phyloP scores from a whole-genome alignment of 2,113 vertebrate genomes.

The Rhinoderma darwinii region DNA sequence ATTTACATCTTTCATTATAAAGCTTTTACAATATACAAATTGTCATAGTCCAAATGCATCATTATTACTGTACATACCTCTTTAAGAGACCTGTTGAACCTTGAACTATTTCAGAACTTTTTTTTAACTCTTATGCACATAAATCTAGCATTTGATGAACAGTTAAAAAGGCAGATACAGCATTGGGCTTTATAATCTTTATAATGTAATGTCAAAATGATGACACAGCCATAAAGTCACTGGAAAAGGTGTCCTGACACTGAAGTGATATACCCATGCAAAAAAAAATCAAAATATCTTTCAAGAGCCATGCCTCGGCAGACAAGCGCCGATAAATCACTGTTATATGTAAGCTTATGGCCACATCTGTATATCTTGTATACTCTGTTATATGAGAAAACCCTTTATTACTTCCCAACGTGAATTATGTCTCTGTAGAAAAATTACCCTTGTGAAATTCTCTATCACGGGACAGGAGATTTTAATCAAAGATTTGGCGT shows the following conservation, averaged over 20 bases:
- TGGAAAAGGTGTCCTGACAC: background rate
- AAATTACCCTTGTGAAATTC: conserved; percentile 57
- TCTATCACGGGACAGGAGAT: conserved; percentile 56
- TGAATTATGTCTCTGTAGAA: conserved; percentile 51
- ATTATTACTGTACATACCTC: background rate
- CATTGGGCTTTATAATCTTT: background rate
- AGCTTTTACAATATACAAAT: no score
- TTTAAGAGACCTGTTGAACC: background rate
- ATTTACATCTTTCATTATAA: no score
- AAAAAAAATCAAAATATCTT: background rate
- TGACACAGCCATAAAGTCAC: background rate
- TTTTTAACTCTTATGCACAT: background rate
- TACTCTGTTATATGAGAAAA: conserved; percentile 21
- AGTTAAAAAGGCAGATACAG: background rate
- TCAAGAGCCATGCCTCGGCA: background rate
- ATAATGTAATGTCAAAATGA: background rate
- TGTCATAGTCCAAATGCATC: background rate
- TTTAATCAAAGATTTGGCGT: conserved; percentile 58
- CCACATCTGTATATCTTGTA: conserved; percentile 40
- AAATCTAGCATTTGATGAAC: background rate
- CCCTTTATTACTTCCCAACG: conserved; percentile 30
- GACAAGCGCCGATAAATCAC: conserved; percentile 15
- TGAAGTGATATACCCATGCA: background rate
- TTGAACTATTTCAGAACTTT: background rate
- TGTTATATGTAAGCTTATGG: conserved; percentile 39